Percentiles rank a stretch among this genome's conserved stretches.
phyloP scores from a whole-genome alignment of 2,888 invertebrate genomes.

The Rhaphigaster nebulosa region DNA sequence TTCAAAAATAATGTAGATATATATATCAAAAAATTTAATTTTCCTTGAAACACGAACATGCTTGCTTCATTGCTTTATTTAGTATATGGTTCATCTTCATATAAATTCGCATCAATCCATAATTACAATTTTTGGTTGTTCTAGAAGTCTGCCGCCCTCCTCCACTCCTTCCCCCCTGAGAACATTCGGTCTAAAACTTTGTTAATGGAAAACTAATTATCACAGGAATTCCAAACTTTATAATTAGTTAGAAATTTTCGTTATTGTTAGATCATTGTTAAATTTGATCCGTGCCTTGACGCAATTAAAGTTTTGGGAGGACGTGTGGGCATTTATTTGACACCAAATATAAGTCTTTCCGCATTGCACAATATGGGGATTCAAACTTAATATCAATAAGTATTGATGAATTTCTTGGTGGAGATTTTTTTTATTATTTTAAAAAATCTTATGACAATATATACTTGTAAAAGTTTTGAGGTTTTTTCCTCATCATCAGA shows the following conservation, averaged over 20 bases:
- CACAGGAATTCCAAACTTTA: not conserved
- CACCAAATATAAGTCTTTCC: not conserved
- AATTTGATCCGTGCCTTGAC: not conserved
- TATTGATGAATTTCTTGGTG: no score
- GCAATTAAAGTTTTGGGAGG: constrained; percentile 1
- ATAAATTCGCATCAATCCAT: not conserved
- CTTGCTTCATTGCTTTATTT: not conserved
- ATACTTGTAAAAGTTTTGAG: no score
- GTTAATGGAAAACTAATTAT: constrained; percentile 35
- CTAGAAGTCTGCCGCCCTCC: not conserved
- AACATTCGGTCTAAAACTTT: constrained; percentile 8
- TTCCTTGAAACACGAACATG: no score
- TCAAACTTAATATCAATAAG: not conserved
- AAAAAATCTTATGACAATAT: no score
- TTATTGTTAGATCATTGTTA: constrained; percentile 34
- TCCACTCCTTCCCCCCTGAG: not conserved
- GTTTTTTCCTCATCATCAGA: no score
- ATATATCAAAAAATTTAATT: no score
- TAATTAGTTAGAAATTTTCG: constrained; percentile 6
- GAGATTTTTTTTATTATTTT: no score
- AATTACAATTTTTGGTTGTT: not conserved
- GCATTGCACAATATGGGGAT: not conserved
- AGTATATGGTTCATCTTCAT: not conserved
- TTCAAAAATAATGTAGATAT: no score
- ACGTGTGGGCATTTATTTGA: not conserved